Evolutionary conservation across 1,140 invertebrate genomes (phyloP).

Genomic region (Linepithema humile): DNA sequence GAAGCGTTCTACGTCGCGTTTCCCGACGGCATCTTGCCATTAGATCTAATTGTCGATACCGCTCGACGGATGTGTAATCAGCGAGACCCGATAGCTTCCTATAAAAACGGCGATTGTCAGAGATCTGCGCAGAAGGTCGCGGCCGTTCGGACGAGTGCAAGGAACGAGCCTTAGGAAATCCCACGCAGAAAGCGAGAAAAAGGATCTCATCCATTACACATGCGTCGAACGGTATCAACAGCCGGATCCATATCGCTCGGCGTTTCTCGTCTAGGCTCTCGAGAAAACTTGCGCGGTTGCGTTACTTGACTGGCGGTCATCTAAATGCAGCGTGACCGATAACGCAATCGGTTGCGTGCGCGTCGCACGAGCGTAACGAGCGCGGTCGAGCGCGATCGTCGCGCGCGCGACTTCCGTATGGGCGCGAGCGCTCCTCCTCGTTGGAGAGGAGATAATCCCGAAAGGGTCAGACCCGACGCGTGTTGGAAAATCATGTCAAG

Average conservation of each 20-base stretch:
- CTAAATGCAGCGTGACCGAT: not conserved
- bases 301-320: not conserved
- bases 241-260: not conserved
- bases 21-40: constrained; percentile 14
- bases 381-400: not conserved
- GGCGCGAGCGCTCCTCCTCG: not conserved
- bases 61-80: constrained; percentile 17
- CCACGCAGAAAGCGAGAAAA: not conserved
- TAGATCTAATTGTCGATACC: constrained; percentile 50
- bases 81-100: not conserved
- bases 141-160: not conserved
- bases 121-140: not conserved
- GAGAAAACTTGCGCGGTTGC: no score
- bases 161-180: not conserved
- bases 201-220: not conserved
- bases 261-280: not conserved
- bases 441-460: not conserved
- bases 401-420: constrained; percentile 20
- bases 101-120: not conserved
- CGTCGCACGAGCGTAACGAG: constrained; percentile 10
- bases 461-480: constrained; percentile 10
- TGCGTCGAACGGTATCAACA: not conserved
- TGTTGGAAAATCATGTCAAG: constrained; percentile 62
- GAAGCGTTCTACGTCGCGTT: not conserved
- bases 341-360: not conserved